Conservation (phyloP, 2,797 vertebrate genomes). For the Caiman crocodilus region DNA sequence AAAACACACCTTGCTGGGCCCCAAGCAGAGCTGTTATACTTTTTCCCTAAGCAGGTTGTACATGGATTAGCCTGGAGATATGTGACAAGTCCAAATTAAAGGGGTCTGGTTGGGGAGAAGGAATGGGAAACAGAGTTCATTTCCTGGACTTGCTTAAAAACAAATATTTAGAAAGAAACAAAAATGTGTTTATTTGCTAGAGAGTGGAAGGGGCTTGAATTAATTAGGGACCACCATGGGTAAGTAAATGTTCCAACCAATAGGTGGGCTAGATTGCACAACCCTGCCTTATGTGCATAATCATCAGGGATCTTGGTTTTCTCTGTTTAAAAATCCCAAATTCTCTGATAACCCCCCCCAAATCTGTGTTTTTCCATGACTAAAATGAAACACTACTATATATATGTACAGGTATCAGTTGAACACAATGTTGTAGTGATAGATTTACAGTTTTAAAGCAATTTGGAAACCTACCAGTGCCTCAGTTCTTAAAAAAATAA, state of each 20-base stretch:
- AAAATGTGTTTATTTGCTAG: background rate
- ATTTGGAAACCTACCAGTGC: too few species aligned
- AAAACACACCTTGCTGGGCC: slow-evolving; percentile 15
- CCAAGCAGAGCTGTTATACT: slow-evolving; percentile 29
- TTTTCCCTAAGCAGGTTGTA: slow-evolving; percentile 7
- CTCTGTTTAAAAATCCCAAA: too few species aligned
- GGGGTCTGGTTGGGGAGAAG: background rate
- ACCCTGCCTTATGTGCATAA: rapidly evolving
- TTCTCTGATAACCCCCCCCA: too few species aligned
- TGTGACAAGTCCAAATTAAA: background rate
- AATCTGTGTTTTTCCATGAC: too few species aligned
- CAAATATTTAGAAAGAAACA: slow-evolving; percentile 20
- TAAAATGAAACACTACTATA: too few species aligned
- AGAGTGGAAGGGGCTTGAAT: background rate
- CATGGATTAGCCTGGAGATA: slow-evolving; percentile 34
- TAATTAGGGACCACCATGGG: background rate
- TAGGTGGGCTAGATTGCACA: background rate
- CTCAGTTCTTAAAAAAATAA: too few species aligned
- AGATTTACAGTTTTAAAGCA: too few species aligned
- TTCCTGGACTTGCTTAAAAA: slow-evolving; percentile 51
- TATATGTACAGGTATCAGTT: too few species aligned
- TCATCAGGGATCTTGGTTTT: too few species aligned
- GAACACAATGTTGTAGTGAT: too few species aligned
- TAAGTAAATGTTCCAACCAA: background rate
- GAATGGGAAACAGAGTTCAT: background rate